These are phyloP conservation scores for Coleophora deauratella DNA, from an alignment of 2,888 invertebrate species.

Conservation along the genomic window DNA sequence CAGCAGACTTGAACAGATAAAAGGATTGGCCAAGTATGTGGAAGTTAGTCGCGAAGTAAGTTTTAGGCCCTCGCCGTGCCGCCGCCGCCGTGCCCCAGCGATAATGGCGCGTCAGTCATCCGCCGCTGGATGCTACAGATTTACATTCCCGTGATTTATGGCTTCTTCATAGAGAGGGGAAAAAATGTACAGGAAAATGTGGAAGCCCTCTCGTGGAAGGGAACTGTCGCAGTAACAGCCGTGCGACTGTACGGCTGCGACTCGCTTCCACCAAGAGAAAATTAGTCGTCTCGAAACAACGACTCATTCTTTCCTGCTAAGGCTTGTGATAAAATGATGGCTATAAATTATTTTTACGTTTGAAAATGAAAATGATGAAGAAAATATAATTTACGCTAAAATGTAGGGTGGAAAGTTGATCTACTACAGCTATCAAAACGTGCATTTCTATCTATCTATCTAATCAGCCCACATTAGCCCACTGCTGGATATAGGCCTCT, in stretches of 20 bases:
- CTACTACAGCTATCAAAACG: too few relatives aligned
- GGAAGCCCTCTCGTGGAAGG: slow-evolving; percentile 17
- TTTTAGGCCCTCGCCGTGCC: slow-evolving; percentile 45
- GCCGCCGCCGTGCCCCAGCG: slow-evolving; percentile 32
- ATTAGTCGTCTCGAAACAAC: neutral
- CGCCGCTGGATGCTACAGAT: slow-evolving; percentile 67
- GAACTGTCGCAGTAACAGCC: slow-evolving; percentile 9
- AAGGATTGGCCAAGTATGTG: slow-evolving; percentile 28
- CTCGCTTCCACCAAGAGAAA: slow-evolving; percentile 1
- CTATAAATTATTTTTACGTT: too few relatives aligned
- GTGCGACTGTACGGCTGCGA: neutral
- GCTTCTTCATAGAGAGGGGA: slow-evolving; percentile 69
- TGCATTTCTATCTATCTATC: too few relatives aligned
- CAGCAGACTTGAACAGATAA: slow-evolving; percentile 19
- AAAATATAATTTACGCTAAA: too few relatives aligned
- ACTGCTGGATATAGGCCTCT: too few relatives aligned
- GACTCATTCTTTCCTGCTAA: neutral
- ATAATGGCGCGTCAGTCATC: slow-evolving; percentile 72
- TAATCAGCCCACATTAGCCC: too few relatives aligned
- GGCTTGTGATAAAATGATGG: too few relatives aligned
- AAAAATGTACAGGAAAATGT: slow-evolving; percentile 57
- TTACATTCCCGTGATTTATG: slow-evolving; percentile 72
- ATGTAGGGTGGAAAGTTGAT: too few relatives aligned
- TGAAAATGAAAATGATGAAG: too few relatives aligned
- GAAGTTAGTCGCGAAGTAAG: slow-evolving; percentile 34